phyloP scores from a whole-genome alignment of 2,797 vertebrate genomes.

The Malurus splendens region DNA sequence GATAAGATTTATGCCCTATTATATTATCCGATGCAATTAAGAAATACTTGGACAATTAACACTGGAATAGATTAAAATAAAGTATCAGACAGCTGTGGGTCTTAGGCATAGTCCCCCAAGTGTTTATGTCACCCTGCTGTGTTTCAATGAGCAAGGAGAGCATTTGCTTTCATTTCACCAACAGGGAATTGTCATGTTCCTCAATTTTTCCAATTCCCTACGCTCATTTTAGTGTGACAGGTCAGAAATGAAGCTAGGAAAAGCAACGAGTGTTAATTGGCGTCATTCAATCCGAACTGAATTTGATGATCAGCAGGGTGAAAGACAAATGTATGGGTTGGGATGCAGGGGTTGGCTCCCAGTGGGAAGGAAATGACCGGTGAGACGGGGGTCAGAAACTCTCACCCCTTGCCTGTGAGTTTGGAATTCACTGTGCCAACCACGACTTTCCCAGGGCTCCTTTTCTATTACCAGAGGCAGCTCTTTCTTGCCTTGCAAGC shows the following conservation, averaged over 20 bases:
- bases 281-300: neutral
- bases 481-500: neutral
- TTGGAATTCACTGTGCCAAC: neutral
- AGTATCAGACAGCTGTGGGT: slow-evolving; percentile 28
- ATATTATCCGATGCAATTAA: slow-evolving; percentile 41
- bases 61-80: slow-evolving; percentile 33
- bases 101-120: neutral
- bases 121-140: neutral
- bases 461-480: neutral
- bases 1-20: slow-evolving; percentile 29
- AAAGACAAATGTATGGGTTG: neutral
- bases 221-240: neutral
- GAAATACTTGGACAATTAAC: slow-evolving; percentile 39
- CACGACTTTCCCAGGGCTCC: neutral
- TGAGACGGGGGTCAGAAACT: neutral
- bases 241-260: neutral
- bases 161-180: neutral
- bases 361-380: neutral
- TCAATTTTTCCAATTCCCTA: neutral
- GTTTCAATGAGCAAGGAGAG: neutral
- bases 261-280: neutral
- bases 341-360: neutral
- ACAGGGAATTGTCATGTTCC: neutral
- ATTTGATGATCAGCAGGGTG: neutral
- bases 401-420: neutral